Conservation (phyloP, 2,797 vertebrate genomes). For the Iguana delicatissima region DNA sequence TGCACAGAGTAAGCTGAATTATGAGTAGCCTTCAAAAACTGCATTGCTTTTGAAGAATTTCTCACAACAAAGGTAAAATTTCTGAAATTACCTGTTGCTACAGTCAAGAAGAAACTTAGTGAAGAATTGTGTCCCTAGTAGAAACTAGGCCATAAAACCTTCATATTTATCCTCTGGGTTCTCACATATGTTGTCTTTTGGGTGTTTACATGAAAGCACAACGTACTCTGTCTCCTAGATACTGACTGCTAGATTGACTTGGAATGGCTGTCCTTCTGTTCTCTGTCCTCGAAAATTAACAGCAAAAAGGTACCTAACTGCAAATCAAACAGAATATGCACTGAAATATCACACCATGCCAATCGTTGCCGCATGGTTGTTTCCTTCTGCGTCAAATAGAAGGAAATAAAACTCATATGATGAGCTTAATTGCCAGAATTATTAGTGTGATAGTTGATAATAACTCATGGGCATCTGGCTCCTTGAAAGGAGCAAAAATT, state of each 20-base stretch:
- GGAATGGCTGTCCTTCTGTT: slow-evolving; percentile 45
- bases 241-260: background rate
- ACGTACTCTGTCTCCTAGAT: slow-evolving; percentile 8
- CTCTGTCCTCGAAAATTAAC: slow-evolving; percentile 60
- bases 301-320: slow-evolving; percentile 56
- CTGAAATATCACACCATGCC: slow-evolving; percentile 62
- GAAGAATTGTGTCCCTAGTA: too few relatives aligned
- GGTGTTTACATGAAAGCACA: background rate
- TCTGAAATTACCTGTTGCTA: too few relatives aligned
- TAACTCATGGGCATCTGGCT: slow-evolving; percentile 4
- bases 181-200: background rate
- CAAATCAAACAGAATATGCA: slow-evolving; percentile 62
- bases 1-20: too few relatives aligned
- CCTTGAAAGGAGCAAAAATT: slow-evolving; percentile 55
- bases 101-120: too few relatives aligned
- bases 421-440: slow-evolving; percentile 53
- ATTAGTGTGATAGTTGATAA: slow-evolving; percentile 30
- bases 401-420: slow-evolving; percentile 44
- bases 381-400: slow-evolving; percentile 41
- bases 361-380: background rate
- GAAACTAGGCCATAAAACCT: background rate
- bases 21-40: too few relatives aligned
- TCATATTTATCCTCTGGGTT: background rate
- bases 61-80: too few relatives aligned
- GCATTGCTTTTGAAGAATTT: too few relatives aligned